Evolutionary conservation across 1,140 invertebrate genomes (phyloP), one percentile per base, ranked within the genome.

Genomic region (Lutraria rhynchaena): DNA sequence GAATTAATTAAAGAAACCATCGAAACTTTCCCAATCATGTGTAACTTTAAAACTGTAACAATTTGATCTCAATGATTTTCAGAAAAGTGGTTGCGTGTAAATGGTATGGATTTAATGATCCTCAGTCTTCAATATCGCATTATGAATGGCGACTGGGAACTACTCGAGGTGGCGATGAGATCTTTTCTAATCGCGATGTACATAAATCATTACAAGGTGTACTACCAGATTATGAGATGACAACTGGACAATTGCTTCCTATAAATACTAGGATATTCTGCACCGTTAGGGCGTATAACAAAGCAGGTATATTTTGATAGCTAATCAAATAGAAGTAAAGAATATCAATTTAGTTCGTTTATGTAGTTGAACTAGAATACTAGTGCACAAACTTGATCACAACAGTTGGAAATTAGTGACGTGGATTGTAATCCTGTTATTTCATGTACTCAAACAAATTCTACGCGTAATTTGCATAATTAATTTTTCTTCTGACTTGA

Each of bases 81-180:
- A 86, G 85, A n/a, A 80, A 70, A 13, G 83, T 69, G 37, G 5
- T 87, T 22, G 83, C 53, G 19, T 81, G 78, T 35, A 63, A 83
- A 27, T 87, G 85, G 85, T 60, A 33, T 22, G 81, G 85, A 3
- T 87, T 87, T 51, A 46, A 37, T 0, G 85, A 87, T 51, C 70
- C 77, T 15, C 63, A 84, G 37, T 83, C 83, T n/a, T 81, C 81
- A 13, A 63, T 87, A 17, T 73, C 60, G 11, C 37, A 76, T 24
- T 87, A 81, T 37, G 46, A 65, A 15, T 87, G 85, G 85, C n/a
- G 83, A n/a, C 76, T 80, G 17, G 85, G 85, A 9, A 85, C 81
- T 35, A 67, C 65, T 1, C 44, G 65, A 29, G 85, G 81, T 44
- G 67, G 57, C 51, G 67, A 63, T 63, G 73, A 87, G n/a, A 65